phyloP scores from a whole-genome alignment of 2,888 invertebrate genomes.

The Falcaria lacertinaria region DNA sequence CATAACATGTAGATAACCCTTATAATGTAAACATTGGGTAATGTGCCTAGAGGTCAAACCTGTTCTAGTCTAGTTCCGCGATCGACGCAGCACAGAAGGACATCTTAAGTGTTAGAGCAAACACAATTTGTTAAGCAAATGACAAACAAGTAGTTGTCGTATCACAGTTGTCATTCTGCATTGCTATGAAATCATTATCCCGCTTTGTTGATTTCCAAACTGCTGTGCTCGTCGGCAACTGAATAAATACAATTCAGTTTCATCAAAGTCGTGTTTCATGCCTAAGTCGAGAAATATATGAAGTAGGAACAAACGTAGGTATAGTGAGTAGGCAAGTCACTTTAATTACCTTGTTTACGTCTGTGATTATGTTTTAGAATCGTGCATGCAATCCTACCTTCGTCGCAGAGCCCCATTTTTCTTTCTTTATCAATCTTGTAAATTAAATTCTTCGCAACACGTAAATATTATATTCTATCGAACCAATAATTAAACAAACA shows the following conservation, averaged over 20 bases:
- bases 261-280: neutral
- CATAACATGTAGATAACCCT: slow-evolving; percentile 44
- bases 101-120: slow-evolving; percentile 39
- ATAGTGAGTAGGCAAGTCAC: slow-evolving; percentile 9
- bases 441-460: neutral
- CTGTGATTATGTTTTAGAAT: slow-evolving; percentile 12
- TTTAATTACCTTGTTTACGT: slow-evolving; percentile 66
- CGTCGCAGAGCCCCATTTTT: slow-evolving; percentile 67
- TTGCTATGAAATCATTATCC: neutral
- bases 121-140: slow-evolving; percentile 29
- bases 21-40: slow-evolving; percentile 44
- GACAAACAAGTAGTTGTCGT: slow-evolving; percentile 7
- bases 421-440: slow-evolving; percentile 1
- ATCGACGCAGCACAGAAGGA: slow-evolving; percentile 35
- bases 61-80: slow-evolving; percentile 53
- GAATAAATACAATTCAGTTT: neutral
- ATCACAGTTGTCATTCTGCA: neutral
- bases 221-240: too few relatives aligned
- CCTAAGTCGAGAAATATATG: neutral
- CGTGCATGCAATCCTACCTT: slow-evolving; percentile 50
- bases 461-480: neutral
- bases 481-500: too few relatives aligned
- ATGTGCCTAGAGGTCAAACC: slow-evolving; percentile 60
- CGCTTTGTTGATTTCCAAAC: neutral
- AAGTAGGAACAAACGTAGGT: neutral